Conservation (phyloP, 2,113 vertebrate species). For the Atlantisia rogersi region DNA sequence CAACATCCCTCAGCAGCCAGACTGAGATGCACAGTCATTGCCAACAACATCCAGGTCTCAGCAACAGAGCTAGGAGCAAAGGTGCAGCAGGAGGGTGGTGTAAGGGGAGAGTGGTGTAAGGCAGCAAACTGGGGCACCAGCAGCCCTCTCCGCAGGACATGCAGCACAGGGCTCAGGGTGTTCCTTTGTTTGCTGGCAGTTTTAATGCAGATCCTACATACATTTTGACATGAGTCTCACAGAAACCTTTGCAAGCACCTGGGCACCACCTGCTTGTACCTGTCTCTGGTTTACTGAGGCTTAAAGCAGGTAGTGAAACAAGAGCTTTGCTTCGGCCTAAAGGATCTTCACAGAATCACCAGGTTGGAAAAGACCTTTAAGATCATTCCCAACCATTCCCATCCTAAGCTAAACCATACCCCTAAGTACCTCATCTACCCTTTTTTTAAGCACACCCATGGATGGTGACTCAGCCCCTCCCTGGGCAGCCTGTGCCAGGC, state of each 20-base stretch:
- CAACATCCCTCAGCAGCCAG: background rate
- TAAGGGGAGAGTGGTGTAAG: fast-evolving
- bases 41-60: fast-evolving
- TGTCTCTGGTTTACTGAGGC: conserved; percentile 61
- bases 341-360: background rate
- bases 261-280: conserved; percentile 37
- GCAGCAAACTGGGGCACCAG: background rate
- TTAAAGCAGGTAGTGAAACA: conserved; percentile 61
- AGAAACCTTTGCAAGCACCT: conserved; percentile 64
- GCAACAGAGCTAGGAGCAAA: background rate
- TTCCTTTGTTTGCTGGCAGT: conserved; percentile 41
- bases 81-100: background rate
- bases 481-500: too few species aligned
- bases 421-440: too few species aligned
- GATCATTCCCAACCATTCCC: too few species aligned
- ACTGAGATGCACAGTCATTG: background rate
- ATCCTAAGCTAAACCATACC: too few species aligned
- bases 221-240: conserved; percentile 69
- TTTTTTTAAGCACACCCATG: too few species aligned
- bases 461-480: too few species aligned
- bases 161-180: background rate
- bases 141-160: background rate
- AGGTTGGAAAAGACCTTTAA: too few species aligned
- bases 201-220: conserved; percentile 75
- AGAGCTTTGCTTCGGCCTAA: background rate